Conservation (phyloP, 30 jellyfish, hydroid and myxozoan species). For the Rhopilema esculentum region DNA sequence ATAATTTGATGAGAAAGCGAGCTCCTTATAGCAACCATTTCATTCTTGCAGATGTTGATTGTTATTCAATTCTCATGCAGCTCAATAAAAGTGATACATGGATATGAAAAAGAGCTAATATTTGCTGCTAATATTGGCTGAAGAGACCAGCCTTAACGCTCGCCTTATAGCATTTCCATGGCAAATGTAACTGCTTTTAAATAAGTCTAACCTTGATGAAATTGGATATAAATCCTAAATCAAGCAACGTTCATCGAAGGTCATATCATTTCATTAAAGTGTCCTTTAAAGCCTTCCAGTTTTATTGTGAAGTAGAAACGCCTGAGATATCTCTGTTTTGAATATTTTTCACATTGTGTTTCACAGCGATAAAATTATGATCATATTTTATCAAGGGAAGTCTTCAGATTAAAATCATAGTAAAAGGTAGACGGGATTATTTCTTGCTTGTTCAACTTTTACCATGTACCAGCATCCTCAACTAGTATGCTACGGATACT, state of each 20-base stretch:
- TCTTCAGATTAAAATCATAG: too few species aligned
- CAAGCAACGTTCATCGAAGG: neutral
- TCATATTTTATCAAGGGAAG: neutral
- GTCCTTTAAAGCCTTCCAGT: neutral
- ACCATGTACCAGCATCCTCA: too few species aligned
- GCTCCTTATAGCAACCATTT: slow-evolving; percentile 44
- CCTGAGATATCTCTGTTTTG: neutral
- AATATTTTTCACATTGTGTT: neutral
- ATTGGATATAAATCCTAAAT: neutral
- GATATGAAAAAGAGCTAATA: slow-evolving; percentile 50
- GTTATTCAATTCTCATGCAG: slow-evolving; percentile 63
- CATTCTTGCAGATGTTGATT: slow-evolving; percentile 53
- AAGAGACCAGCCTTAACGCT: slow-evolving; percentile 22
- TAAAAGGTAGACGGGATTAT: too few species aligned
- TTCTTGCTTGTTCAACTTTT: too few species aligned
- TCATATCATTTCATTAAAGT: neutral
- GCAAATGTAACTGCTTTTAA: slow-evolving; percentile 43
- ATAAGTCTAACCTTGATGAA: neutral
- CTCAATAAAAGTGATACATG: slow-evolving; percentile 45
- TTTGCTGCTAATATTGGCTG: slow-evolving; percentile 46
- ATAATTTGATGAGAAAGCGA: slow-evolving; percentile 13
- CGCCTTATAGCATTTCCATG: slow-evolving; percentile 24
- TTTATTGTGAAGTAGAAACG: neutral
- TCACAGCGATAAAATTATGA: too few species aligned
- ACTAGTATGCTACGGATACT: too few species aligned